A percentile compares a stretch with the other conserved stretches of the same genome.
These are phyloP conservation scores for Rhagium mordax DNA, from an alignment of 2,888 invertebrate genomes.

Conservation along the genomic window DNA sequence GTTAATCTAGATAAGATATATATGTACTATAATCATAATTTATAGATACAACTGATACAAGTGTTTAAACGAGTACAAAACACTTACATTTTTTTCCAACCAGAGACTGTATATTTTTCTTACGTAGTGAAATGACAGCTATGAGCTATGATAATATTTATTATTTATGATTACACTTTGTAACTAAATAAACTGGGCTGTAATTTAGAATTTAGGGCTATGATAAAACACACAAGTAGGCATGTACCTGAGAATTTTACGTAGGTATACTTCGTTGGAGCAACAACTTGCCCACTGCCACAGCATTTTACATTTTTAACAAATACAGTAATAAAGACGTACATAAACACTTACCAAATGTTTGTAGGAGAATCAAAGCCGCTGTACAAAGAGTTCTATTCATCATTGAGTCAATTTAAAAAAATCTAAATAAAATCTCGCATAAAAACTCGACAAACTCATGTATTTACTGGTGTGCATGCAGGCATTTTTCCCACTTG, in stretches of 20 bases:
- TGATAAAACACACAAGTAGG: background rate
- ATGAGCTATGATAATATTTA: too few species aligned
- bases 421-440: slow-evolving; percentile 29
- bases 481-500: background rate
- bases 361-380: slow-evolving; percentile 33
- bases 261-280: background rate
- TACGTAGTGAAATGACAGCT: background rate
- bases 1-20: too few species aligned
- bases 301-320: background rate
- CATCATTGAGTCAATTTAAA: slow-evolving; percentile 29
- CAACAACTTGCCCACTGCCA: background rate
- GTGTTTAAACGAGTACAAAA: background rate
- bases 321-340: background rate
- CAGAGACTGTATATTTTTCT: too few species aligned
- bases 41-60: too few species aligned
- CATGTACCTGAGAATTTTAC: background rate
- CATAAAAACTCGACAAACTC: slow-evolving; percentile 1
- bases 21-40: too few species aligned
- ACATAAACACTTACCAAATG: slow-evolving; percentile 34
- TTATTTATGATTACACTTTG: background rate
- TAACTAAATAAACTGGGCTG: background rate
- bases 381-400: slow-evolving; percentile 40
- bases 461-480: slow-evolving; percentile 3
- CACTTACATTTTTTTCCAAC: background rate
- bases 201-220: background rate